Percentiles rank a stretch among this genome's conserved stretches.
Evolutionary conservation across 64 coral and sea anemone species (phyloP).

Genomic region (Porites australiensis): DNA sequence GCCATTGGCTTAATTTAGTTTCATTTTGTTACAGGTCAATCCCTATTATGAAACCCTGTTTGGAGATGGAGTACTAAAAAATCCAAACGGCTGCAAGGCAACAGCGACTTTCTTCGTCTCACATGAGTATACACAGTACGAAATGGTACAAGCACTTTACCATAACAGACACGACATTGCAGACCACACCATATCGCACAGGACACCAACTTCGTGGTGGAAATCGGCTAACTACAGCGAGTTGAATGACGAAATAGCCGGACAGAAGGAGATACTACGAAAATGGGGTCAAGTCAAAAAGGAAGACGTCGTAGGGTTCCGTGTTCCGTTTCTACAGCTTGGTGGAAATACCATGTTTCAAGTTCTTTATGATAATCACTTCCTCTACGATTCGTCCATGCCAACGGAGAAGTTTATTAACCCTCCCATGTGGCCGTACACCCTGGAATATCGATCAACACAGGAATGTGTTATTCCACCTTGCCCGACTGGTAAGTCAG

Average conservation of each 20-base stretch:
- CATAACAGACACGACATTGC: slow-evolving; percentile 92
- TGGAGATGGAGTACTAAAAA: slow-evolving; percentile 57
- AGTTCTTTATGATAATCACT: slow-evolving; percentile 78
- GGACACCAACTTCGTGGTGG: slow-evolving; percentile 83
- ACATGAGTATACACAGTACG: slow-evolving; percentile 93
- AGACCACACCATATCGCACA: slow-evolving; percentile 84
- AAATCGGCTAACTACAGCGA: slow-evolving; percentile 75
- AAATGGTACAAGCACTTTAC: slow-evolving; percentile 85
- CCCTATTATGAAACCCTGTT: slow-evolving; percentile 66
- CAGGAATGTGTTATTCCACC: slow-evolving; percentile 92
- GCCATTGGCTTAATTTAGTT: no score
- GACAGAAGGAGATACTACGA: slow-evolving; percentile 84
- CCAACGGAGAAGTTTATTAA: slow-evolving; percentile 65
- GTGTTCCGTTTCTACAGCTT: slow-evolving; percentile 81
- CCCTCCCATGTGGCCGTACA: slow-evolving; percentile 95
- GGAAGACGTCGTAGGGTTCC: slow-evolving; percentile 85
- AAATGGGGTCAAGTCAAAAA: slow-evolving; percentile 75
- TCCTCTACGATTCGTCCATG: slow-evolving; percentile 92
- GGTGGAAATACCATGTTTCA: slow-evolving; percentile 88
- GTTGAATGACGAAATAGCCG: slow-evolving; percentile 77
- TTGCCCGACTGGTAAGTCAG: slow-evolving; percentile 76
- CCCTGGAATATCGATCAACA: slow-evolving; percentile 80
- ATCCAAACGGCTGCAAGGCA: slow-evolving; percentile 85
- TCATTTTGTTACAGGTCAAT: not conserved
- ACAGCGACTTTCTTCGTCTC: slow-evolving; percentile 94